Conservation (phyloP, 2,113 vertebrate genomes). For the Eulemur macaco region DNA sequence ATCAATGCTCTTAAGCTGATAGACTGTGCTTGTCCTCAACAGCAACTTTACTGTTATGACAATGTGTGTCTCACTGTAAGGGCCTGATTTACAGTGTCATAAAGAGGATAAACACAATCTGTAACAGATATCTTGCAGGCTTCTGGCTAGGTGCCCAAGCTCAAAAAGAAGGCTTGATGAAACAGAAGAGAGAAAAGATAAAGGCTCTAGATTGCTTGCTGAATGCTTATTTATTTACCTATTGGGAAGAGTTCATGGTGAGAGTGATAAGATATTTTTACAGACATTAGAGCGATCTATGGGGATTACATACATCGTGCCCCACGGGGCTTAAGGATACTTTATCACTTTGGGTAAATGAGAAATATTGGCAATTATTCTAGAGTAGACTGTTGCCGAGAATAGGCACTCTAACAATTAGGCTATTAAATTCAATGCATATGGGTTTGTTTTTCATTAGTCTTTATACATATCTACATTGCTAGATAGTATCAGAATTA, state of each 20-base stretch:
- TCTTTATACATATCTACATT: slow-evolving; percentile 10
- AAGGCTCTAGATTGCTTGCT: not conserved
- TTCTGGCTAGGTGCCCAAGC: not conserved
- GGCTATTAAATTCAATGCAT: not conserved
- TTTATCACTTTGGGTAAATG: not conserved
- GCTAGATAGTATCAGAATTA: slow-evolving; percentile 13
- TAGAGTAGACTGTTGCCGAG: not conserved
- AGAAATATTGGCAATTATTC: not conserved
- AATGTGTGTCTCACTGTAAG: not conserved
- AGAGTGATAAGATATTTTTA: not conserved
- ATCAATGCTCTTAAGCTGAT: slow-evolving; percentile 6
- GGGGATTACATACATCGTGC: not conserved
- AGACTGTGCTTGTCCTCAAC: not conserved
- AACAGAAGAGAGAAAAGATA: not conserved
- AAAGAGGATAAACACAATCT: not conserved
- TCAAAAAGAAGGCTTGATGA: not conserved
- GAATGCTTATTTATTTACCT: slow-evolving; percentile 37
- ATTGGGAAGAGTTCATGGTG: not conserved
- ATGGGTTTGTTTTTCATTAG: not conserved
- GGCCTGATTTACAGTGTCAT: not conserved
- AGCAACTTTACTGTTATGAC: not conserved
- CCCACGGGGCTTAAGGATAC: accelerated
- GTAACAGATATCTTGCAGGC: not conserved
- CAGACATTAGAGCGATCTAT: not conserved
- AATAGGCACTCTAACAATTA: not conserved